Percentiles rank a stretch among this genome's conserved stretches.
phyloP scores from a whole-genome alignment of 2,888 invertebrate genomes.

The Listrodromus nycthemerus region DNA sequence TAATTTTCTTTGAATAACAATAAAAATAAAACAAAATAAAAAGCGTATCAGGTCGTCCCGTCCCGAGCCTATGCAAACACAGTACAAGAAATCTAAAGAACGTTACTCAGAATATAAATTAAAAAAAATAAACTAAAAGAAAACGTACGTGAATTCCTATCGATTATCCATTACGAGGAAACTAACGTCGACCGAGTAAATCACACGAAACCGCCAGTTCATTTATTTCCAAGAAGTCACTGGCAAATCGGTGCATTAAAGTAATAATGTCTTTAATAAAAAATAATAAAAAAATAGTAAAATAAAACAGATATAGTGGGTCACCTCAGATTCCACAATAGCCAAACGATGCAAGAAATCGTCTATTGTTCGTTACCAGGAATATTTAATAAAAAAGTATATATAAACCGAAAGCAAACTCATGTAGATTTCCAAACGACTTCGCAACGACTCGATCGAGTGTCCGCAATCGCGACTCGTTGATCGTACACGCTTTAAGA shows the following conservation, averaged over 20 bases:
- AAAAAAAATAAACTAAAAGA: conserved; percentile 11
- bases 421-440: not conserved
- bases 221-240: not conserved
- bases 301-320: conserved; percentile 24
- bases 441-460: not conserved
- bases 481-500: conserved; percentile 19
- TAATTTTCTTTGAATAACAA: too few species aligned
- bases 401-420: conserved; percentile 8
- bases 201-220: not conserved
- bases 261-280: not conserved
- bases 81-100: conserved; percentile 21
- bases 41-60: conserved; percentile 18
- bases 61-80: too few species aligned
- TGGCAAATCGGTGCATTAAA: not conserved
- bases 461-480: conserved; percentile 36
- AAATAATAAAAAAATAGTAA: not conserved
- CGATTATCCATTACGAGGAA: conserved; percentile 38
- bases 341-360: conserved; percentile 6
- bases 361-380: conserved; percentile 37
- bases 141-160: not conserved
- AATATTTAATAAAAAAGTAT: conserved; percentile 31
- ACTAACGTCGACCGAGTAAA: not conserved
- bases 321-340: not conserved
- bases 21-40: conserved; percentile 13
- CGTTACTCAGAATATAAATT: conserved; percentile 32